Evolutionary conservation across 2,113 vertebrate species (phyloP), one percentile per base, ranked within the genome.

Genomic region (Hypanus sabinus): DNA sequence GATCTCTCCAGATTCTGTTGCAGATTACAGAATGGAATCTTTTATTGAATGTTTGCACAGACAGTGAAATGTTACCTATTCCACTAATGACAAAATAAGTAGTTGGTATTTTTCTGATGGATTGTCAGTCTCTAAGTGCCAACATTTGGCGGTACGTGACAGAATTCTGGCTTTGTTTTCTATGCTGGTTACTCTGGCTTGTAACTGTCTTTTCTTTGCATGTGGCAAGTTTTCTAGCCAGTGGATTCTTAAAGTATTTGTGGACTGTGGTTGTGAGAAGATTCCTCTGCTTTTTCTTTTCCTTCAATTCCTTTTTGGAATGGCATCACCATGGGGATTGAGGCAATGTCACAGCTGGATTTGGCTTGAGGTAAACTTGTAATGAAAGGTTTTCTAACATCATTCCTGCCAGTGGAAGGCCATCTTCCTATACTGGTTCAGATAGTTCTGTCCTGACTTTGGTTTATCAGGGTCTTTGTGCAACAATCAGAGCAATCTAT

Each of bases 231-330:
- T 96, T 95, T 94, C 94, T 94, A 94, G 95, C 95, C 95, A 94
- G 94, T 95, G 94, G 94, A 92, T 95, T 96, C 96, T 97, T 97
- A 97, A 96, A 97, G 96, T 96, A 97, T 97, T 97, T 97, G 97
- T 97, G 95, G 95, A 97, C 96, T 97, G 96, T 95, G 94, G 96
- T 95, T 94, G 93, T 95, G 94, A 95, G 62, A 88, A 95, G 79
- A 77, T 94, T 33, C 94, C 33, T 94, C 8, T 94, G 94, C 46
- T n/a, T 95, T 88, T 94, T 65, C 79, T 94, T 94, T 65, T 92
- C 22, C 65, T 38, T 73, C 36, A 55, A 70, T 93, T 38, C 90
- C 90, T 92, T 16, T n/a, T 0, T 30, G 68, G 91, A 93, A 55
- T 73, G 38, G 91, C 24, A 70, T 96, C 95, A 94, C 95, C 93